phyloP scores from a whole-genome alignment of 2,113 vertebrate genomes.

The Muntiacus reevesi region DNA sequence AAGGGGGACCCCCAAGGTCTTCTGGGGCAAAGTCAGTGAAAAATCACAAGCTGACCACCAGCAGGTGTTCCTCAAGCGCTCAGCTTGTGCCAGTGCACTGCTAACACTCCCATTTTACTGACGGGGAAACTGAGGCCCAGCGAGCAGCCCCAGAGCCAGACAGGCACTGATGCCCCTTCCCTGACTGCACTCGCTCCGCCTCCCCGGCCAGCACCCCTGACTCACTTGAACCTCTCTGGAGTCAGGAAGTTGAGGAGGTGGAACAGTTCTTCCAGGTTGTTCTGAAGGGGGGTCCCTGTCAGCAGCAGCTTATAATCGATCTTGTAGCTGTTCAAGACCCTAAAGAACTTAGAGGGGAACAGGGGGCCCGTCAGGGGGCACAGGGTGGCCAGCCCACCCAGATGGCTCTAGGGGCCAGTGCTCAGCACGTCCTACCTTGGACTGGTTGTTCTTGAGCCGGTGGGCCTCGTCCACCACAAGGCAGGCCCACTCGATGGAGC shows the following conservation, averaged over 20 bases:
- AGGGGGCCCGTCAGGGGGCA: neutral
- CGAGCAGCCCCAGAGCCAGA: fast-evolving
- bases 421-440: slow-evolving; percentile 85
- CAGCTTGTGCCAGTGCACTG: fast-evolving
- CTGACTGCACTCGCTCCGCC: fast-evolving
- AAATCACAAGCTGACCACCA: fast-evolving
- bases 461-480: slow-evolving; percentile 98
- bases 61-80: fast-evolving
- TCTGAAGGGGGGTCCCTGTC: slow-evolving; percentile 97
- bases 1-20: neutral
- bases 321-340: slow-evolving; percentile 97
- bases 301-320: slow-evolving; percentile 99
- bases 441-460: slow-evolving; percentile 98
- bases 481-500: slow-evolving; percentile 96
- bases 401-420: fast-evolving
- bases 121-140: neutral
- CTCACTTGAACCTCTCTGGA: slow-evolving; percentile 96
- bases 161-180: fast-evolving
- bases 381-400: fast-evolving
- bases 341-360: slow-evolving; percentile 89
- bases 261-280: slow-evolving; percentile 98
- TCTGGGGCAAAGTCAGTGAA: neutral
- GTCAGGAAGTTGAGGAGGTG: slow-evolving; percentile 99
- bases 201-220: fast-evolving
- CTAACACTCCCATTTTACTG: neutral